A percentile compares a stretch with the other conserved stretches of the same genome.
phyloP scores from a whole-genome alignment of 1,140 invertebrate genomes.

The Neotoxoptera formosana region DNA sequence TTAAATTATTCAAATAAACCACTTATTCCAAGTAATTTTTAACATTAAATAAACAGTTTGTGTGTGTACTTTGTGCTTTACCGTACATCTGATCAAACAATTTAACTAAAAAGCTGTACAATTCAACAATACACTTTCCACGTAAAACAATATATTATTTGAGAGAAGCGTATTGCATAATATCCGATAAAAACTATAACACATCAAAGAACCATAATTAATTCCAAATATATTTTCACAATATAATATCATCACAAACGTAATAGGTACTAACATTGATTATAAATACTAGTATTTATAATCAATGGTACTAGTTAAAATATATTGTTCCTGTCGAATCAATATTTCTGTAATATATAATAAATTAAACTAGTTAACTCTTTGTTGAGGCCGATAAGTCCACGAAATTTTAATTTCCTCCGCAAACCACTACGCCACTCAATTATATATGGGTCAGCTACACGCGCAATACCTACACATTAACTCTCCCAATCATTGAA shows the following conservation, averaged over 20 bases:
- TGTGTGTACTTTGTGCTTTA: not conserved
- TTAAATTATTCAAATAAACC: not conserved
- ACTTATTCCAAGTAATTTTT: not conserved
- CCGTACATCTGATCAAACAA: not conserved
- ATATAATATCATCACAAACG: not conserved
- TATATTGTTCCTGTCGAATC: too few species aligned
- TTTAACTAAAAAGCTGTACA: not conserved
- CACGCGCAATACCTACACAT: too few species aligned
- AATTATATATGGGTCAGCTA: too few species aligned
- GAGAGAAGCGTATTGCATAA: not conserved
- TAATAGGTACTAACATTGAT: too few species aligned
- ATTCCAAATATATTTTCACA: not conserved
- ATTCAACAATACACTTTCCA: not conserved
- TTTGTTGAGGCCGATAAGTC: too few species aligned
- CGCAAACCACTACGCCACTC: too few species aligned
- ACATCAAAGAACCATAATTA: not conserved
- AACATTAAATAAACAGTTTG: not conserved
- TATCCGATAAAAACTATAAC: not conserved
- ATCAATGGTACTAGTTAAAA: too few species aligned
- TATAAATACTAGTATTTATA: too few species aligned
- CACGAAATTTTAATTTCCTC: too few species aligned
- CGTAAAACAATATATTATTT: not conserved
- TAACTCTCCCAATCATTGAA: too few species aligned
- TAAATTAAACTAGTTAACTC: too few species aligned
- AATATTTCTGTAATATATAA: too few species aligned